Conservation (phyloP, 2,113 vertebrate genomes). For the Pipa parva region DNA sequence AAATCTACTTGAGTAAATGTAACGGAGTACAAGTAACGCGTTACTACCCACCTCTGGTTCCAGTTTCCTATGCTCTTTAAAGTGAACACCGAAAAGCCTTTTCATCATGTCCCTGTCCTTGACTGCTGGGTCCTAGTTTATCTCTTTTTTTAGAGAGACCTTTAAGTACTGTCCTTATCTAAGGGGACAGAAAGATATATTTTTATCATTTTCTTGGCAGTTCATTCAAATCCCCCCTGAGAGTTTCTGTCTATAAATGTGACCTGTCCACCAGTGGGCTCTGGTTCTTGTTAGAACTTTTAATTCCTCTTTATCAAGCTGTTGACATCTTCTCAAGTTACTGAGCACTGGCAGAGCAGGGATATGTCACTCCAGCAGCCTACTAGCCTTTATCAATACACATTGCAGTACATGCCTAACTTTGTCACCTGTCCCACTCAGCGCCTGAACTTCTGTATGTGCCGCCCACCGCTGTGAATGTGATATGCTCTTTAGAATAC, state of each 20-base stretch:
- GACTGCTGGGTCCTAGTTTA: no score
- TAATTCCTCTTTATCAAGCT: constrained; percentile 10
- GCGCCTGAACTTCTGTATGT: neutral
- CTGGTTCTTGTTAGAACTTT: constrained; percentile 9
- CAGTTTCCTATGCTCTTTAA: no score
- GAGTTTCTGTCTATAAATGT: neutral
- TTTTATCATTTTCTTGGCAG: neutral
- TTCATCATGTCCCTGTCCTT: no score
- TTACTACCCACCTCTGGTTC: no score
- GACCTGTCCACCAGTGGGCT: neutral
- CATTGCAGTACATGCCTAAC: neutral
- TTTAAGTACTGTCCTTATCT: no score
- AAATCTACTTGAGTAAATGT: no score
- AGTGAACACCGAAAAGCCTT: no score
- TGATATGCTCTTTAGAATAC: no score
- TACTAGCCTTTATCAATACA: neutral
- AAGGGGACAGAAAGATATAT: no score
- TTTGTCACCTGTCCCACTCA: neutral
- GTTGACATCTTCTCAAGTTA: constrained; percentile 16
- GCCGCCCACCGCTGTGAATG: no score
- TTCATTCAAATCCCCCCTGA: neutral
- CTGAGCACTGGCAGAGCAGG: neutral
- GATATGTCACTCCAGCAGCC: neutral
- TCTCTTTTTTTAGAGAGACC: no score
- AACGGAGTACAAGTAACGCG: no score